Evolutionary conservation across 2,888 invertebrate species (phyloP), one percentile per base, ranked within the genome.

Genomic region (Pandemis heparana): DNA sequence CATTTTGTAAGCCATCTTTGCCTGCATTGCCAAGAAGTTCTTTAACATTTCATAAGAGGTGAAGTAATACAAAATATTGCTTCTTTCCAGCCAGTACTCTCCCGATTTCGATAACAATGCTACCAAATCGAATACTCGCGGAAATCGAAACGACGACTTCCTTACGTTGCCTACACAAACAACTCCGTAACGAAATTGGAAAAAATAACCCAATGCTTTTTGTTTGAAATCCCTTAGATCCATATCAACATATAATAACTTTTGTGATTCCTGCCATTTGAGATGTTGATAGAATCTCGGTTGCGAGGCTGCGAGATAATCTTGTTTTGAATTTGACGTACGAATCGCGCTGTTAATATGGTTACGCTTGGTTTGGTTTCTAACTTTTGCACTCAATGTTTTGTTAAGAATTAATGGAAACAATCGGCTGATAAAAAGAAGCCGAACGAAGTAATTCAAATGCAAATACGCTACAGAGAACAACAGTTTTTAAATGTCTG

Each of bases 261-360:
- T 72, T 72, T 81, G 82, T 80, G 78, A 80, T 82, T 81, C 80
- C 79, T 76, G 77, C 72, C 75, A 77, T 77, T 77, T 61, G 73
- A 78, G 77, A 78, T 79, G 77, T 75, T 76, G 73, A 77, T 75
- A 73, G 70, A 79, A 76, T 82, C 78, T 75, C 70, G 75, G 75
- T 76, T 79, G 61, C 77, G 77, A 78, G 75, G 77, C 62, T 70
- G 73, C 70, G 75, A 75, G 77, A 81, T 75, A 77, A 78, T 78
- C 77, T 81, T 77, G 80, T 83, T 83, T 76, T 63, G 66, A 74
- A 81, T 80, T 62, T 77, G 75, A 76, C 53, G 41, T 59, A 70
- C 32, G 60, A 72, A 59, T 66, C 41, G 64, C 67, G 68, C 61
- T 61, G 71, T 75, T 70, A 76, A 74, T 77, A 75, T 75, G 71